phyloP scores from a whole-genome alignment of 2,113 vertebrate species.

The Alethe castanea region DNA sequence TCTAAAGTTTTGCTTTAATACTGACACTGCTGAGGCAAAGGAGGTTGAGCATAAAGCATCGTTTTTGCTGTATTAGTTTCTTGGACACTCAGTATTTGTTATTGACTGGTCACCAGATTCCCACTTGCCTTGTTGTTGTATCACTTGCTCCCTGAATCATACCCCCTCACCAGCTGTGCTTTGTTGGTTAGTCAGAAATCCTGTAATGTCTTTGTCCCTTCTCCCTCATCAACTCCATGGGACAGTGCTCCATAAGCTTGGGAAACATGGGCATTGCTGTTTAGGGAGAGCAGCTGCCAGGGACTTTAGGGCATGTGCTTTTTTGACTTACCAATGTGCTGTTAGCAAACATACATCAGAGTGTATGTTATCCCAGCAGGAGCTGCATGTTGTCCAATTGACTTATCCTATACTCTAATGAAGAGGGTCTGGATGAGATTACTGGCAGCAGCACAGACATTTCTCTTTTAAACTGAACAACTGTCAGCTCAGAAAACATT shows the following conservation, averaged over 20 bases:
- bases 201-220: not conserved
- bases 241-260: not conserved
- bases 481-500: not conserved
- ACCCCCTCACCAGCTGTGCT: not conserved
- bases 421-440: not conserved
- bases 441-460: not conserved
- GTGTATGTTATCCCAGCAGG: not conserved
- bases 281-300: not conserved
- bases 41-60: not conserved
- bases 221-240: fast-evolving
- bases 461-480: not conserved
- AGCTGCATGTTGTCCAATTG: not conserved
- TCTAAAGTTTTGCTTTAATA: not conserved
- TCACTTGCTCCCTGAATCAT: not conserved
- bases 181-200: not conserved
- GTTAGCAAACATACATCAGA: not conserved
- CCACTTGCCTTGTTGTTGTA: not conserved
- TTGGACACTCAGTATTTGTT: not conserved
- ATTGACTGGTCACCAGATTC: not conserved
- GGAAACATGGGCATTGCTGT: not conserved
- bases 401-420: too few species aligned
- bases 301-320: not conserved
- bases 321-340: not conserved
- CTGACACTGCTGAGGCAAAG: not conserved
- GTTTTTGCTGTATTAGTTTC: not conserved